A percentile compares a stretch with the other conserved stretches of the same genome.
These are phyloP conservation scores for Dichetophora obliterata DNA, from an alignment of 2,888 invertebrate species.

Conservation along the genomic window DNA sequence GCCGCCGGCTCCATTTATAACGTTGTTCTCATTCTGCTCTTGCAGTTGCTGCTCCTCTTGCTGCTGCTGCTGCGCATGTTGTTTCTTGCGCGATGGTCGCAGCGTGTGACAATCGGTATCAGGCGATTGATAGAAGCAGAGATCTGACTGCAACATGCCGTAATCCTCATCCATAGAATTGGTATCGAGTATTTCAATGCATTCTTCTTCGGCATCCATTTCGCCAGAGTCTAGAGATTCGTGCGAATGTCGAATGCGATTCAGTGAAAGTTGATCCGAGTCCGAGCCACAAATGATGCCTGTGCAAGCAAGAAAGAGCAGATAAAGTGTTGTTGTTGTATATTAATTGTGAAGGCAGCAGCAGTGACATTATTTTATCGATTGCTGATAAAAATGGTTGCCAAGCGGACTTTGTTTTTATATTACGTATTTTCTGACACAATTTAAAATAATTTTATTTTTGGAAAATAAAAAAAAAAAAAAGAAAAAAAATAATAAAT, in stretches of 20 bases:
- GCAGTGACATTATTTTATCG: conserved; percentile 5
- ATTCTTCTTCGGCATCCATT: conserved; percentile 74
- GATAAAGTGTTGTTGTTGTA: conserved; percentile 14
- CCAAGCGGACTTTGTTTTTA: neutral
- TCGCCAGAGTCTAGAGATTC: conserved; percentile 82
- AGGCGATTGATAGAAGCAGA: conserved; percentile 66
- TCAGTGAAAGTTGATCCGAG: conserved; percentile 69
- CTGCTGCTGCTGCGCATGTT: conserved; percentile 53
- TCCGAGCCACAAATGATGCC: conserved; percentile 73
- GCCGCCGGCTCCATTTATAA: neutral
- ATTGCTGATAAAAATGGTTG: neutral
- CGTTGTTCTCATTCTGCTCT: neutral
- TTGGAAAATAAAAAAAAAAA: neutral
- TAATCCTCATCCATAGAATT: conserved; percentile 70
- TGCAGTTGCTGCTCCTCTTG: conserved; percentile 48
- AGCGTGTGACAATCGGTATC: conserved; percentile 66
- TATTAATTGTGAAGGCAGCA: neutral
- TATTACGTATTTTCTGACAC: too few species aligned
- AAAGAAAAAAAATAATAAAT: neutral
- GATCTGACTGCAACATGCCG: conserved; percentile 66
- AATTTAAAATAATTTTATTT: neutral
- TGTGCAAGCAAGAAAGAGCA: conserved; percentile 43
- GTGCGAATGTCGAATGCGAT: conserved; percentile 74
- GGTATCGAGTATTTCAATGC: conserved; percentile 69
- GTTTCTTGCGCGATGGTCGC: conserved; percentile 63